Evolutionary conservation across 2,113 vertebrate species (phyloP), one percentile per base, ranked within the genome.

Genomic region (Scartelaos histophorus): DNA sequence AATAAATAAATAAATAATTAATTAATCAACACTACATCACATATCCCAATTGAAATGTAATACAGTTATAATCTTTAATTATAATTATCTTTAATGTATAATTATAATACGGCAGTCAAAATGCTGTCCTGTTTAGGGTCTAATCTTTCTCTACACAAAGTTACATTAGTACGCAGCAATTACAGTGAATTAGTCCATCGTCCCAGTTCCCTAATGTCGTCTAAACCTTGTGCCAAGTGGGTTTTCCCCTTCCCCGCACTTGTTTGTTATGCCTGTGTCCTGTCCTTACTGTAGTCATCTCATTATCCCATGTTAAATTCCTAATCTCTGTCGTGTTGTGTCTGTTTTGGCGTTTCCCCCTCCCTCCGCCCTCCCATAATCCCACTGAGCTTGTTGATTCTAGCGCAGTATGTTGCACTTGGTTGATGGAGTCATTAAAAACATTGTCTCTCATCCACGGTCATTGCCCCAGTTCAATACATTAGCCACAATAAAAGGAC

Each of bases 271-370:
- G 34, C 24, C 74, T 66, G 43, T 77, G 74, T 73, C 79, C 79
- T 78, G 65, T 85, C 83, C 87, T 87, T 85, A 85, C 86, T 86
- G 80, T 84, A 74, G 69, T 83, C 65, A 69, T 11, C 10, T 82
- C 78, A 80, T 77, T 84, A 81, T 69, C 47, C 67, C 6, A 60
- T 57, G 70, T 64, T 47, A 68, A 82, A 76, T 58, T 79, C 74
- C 51, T 84, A 90, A 91, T 78, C 57, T 67, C 24, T 69, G 80
- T 64, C 61, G 47, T 75, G 12, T 61, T 65, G 19, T 78, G 73
- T 85, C 75, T 77, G 79, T 87, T 79, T 82, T 79, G 61, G 78
- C 75, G 86, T 51, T 19, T 3, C 38, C 0, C 11, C 2, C 0
- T 34, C 12, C 49, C 17, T 19, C 51, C 53, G 2, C 34, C 35